Evolutionary conservation across 2,797 vertebrate species (phyloP), one percentile per base, ranked within the genome.

Genomic region (Sebastes cheni): DNA sequence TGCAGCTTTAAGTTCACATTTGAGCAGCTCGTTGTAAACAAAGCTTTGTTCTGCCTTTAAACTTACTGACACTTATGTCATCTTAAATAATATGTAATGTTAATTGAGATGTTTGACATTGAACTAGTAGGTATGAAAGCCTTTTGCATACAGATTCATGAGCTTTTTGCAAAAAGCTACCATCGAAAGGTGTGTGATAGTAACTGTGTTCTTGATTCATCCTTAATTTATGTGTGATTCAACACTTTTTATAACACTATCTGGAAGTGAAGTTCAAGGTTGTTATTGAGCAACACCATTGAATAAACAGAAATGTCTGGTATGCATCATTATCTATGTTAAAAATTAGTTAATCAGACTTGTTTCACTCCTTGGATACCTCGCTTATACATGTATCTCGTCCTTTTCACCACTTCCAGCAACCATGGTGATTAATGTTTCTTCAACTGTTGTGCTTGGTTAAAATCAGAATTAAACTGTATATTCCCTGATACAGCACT

Each of bases 111-210:
- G 13, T 54, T 62, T 56, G 23, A 52, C 32, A 60, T 1, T 66
- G 27, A 52, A 3, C 25, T 46, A 27, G 23, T 3, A 36, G n/a
- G 7, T 32, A 11, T 27, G 3, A 65, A 55, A 74, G n/a, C 16
- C 39, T 62, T 74, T 54, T 56, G 14, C 23, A 72, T 67, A 60
- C 55, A 39, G 56, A 80, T n/a, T 39, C 6, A 25, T 2, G 11
- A n/a, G 4, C 4, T 59, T 39, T 82, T 80, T 66, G 58, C 20
- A 67, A 29, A 22, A 82, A 73, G 14, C 23, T 27, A 62, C 39
- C 16, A 55, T 34, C 18, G 12, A 42, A 54, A 59, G 14, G 50
- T 42, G 18, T 52, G 27, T 52, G 30, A 39, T 42, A 52, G 54
- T 8, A 16, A 18, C 2, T 8, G 14, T 54, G 32, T 64, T 76